Evolutionary conservation across 2,888 invertebrate genomes (phyloP), one percentile per base, ranked within the genome.

Genomic region (Boloria euphrosyne): DNA sequence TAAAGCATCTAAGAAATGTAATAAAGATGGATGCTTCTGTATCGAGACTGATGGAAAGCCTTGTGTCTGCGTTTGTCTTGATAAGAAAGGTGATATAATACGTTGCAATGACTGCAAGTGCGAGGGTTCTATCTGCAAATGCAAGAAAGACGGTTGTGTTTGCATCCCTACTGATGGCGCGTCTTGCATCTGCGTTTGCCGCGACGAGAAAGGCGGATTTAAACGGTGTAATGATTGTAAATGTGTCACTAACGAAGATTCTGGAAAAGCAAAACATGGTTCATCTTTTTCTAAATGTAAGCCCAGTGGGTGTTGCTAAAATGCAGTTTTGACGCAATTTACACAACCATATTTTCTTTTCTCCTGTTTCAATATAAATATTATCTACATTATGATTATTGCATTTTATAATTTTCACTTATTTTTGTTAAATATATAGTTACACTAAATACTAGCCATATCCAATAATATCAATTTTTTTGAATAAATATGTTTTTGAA

Each of bases 51-150:
- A 44, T 13, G 54, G 18, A 3, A 13, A 55, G 18, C 18, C 54
- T 7, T 55, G 54, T n/a, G 54, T 55, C 18, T 55, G 54, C 13
- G 54, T 55, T 7, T 44, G 43, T 43, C 17, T 55, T 14, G 43
- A 44, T 14, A 55, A 55, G 43, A 43, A 43, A 43, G 54, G 54
- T 6, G 18, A 43, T 1, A 55, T 55, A 43, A 55, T 43, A 17
- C 43, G 43, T 44, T 55, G 54, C 14, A 4, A 43, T 14, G 54
- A 55, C 18, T 55, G 54, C 6, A 14, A 18, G 13, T 55, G 54
- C 43, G 18, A 4, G 6, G 54, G 43, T 14, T 43, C 54, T 55
- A 38, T 38, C 7, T 49, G 49, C 49, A 49, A 49, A 49, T 49
- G 49, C 49, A 49, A 49, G 49, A 49, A 49, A 49, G 49, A 13